Base-by-base conservation (phyloP, 2,797 vertebrate species). In the Dryobates pubescens region DNA sequence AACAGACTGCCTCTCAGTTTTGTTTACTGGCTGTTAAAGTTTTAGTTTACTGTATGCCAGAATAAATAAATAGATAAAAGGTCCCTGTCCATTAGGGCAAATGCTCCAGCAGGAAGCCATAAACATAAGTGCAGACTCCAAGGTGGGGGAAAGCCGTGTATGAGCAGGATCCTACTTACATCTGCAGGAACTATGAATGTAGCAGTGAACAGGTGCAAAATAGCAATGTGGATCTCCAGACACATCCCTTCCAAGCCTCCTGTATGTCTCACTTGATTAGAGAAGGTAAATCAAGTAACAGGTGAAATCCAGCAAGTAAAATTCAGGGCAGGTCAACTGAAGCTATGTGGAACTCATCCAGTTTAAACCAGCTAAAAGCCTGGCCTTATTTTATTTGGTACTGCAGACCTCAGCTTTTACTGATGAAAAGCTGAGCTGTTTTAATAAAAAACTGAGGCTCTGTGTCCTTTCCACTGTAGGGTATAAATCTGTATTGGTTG, bases 381-480 rank as follows among this genome's bases (percentile, higher is more conserved):
- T 64, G 61, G 29, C 41, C 30, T 80, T 74, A 64, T 74, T 85
- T 92, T 67, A 80, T 54, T 88, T 91, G 84, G 79, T 79, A 74
- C 14, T 68, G 30, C 36, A 30, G 23, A 74, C 24, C 29, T 94
- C 54, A 13, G 0, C 82, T 89, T 90, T 74, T 51, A 89, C 38
- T 82, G 75, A 79, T 57, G 47, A 62, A 94, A 84, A 79, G 23
- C 49, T 83, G 64, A 84, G 59, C n/a, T 78, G 30, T 72, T 93
- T 86, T 59, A 92, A 69, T 47, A 0, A 4, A 82, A 93, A 93
- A 57, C 38, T 71, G 49, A 82, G 61, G 56, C 43, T 73, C 47
- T 57, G 38, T 63, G 54, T 82, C 67, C 74, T 93, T 84, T 79
- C 68, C 63, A 17, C 62, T 56, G 6, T 49, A 76, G 59, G n/a